Conservation (phyloP, 2,888 invertebrate genomes). For the Cerastoderma edule region DNA sequence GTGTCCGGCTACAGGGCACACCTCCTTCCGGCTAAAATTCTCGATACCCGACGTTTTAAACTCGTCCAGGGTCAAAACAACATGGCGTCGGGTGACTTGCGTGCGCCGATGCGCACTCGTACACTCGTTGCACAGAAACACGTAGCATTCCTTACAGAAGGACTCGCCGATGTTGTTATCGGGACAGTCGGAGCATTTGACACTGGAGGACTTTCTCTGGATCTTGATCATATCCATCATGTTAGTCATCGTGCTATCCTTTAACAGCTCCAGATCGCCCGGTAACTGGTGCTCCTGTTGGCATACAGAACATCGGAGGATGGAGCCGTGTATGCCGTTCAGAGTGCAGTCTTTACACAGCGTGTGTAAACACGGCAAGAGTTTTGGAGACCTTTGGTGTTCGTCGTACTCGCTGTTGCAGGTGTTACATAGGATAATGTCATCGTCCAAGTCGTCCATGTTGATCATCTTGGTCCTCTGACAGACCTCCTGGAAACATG, state of each 20-base stretch:
- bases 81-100: slow-evolving; percentile 64
- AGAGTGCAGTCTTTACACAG: slow-evolving; percentile 62
- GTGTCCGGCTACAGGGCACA: slow-evolving; percentile 63
- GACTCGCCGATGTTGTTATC: slow-evolving; percentile 58
- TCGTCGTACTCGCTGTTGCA: slow-evolving; percentile 68
- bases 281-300: slow-evolving; percentile 49
- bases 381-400: slow-evolving; percentile 61
- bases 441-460: slow-evolving; percentile 60
- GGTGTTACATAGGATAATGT: slow-evolving; percentile 61
- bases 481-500: neutral
- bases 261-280: slow-evolving; percentile 49
- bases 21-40: slow-evolving; percentile 65
- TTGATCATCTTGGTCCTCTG: slow-evolving; percentile 46
- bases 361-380: slow-evolving; percentile 66
- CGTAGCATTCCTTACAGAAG: slow-evolving; percentile 68
- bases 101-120: slow-evolving; percentile 67
- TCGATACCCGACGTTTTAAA: slow-evolving; percentile 60
- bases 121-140: slow-evolving; percentile 66
- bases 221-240: slow-evolving; percentile 66
- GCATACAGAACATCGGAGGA: slow-evolving; percentile 58
- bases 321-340: slow-evolving; percentile 46
- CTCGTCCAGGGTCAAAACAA: slow-evolving; percentile 56
- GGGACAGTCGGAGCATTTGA: slow-evolving; percentile 67
- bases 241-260: slow-evolving; percentile 60
- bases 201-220: slow-evolving; percentile 60